Base-by-base conservation (phyloP, 2,888 invertebrate genomes). In the Xanthia icteritia region DNA sequence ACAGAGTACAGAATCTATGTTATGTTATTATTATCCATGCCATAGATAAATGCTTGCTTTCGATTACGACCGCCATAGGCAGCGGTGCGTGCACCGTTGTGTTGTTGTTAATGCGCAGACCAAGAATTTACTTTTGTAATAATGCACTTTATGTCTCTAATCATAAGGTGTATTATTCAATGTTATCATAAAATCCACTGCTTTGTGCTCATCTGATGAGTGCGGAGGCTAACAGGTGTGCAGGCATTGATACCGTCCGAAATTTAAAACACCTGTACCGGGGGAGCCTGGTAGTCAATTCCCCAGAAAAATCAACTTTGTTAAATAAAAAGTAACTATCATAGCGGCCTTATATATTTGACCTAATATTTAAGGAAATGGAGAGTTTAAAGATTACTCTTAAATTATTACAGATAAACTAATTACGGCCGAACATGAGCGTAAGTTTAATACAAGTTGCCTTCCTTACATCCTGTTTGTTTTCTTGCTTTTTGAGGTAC, bases 341-440 rank as follows among this genome's bases (percentile, higher is more conserved):
- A 23, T 66, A 81, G 9, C 54, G 60, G 60, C 54, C 31, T 81
- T 81, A 27, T 64, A 56, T 54, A 8, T 51, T 81, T 39, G 31
- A 66, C 45, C n/a, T 54, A 39, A 75, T 51, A 64, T 82, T 68
- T 60, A 6, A 56, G 27, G 27, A 15, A 54, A 66, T 42, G 61
- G 23, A 48, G 56, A 80, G 54, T 81, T 56, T 85, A 82, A 81
- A 85, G 66, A 70, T 77, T 72, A 71, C 76, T 84, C 75, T 92
- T 91, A 84, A 90, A 93, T 96, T 95, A 82, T 96, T 95, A 81
- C 96, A 96, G 96, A 93, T 95, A 93, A 94, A 89, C 94, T 96
- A 74, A 91, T 94, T 84, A 94, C 93, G 86, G 94, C 94, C 39
- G 95, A 93, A 89, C 93, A 94, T 23, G 94, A 95, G 90, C 95